phyloP scores from a whole-genome alignment of 1,140 invertebrate genomes.

The Acromyrmex charruanus region DNA sequence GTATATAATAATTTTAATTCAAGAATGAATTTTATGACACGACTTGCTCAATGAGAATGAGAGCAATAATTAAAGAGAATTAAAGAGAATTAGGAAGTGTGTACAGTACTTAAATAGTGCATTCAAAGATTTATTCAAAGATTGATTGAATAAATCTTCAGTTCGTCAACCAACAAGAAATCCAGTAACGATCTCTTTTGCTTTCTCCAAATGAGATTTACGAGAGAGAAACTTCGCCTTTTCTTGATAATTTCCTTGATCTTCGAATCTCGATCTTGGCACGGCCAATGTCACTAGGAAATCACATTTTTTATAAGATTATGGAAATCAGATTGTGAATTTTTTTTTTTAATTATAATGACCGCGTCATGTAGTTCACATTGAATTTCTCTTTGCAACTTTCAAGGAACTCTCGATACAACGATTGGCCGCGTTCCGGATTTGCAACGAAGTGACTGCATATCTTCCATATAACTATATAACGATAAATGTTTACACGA shows the following conservation, averaged over 20 bases:
- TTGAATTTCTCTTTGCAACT: conserved; percentile 41
- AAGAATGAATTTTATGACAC: background rate
- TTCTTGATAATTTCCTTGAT: conserved; percentile 48
- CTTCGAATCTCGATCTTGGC: conserved; percentile 7
- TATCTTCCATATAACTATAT: background rate
- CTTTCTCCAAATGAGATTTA: conserved; percentile 59
- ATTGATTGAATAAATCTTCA: background rate
- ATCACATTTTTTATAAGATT: background rate
- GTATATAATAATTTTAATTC: background rate
- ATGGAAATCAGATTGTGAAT: background rate
- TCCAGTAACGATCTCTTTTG: conserved; percentile 12
- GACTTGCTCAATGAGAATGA: background rate
- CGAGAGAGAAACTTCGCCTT: conserved; percentile 45
- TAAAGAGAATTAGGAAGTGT: background rate
- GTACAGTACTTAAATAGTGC: background rate
- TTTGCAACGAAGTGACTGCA: background rate
- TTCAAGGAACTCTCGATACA: background rate
- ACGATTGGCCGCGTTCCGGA: background rate
- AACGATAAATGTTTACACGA: background rate
- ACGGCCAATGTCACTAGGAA: conserved; percentile 38
- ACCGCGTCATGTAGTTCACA: background rate
- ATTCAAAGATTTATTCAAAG: background rate
- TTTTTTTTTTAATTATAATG: background rate
- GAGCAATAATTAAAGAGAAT: no score
- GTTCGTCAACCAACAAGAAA: background rate